These are phyloP conservation scores for Trematomus bernacchii DNA, from an alignment of 2,797 vertebrate genomes.

Conservation along the genomic window DNA sequence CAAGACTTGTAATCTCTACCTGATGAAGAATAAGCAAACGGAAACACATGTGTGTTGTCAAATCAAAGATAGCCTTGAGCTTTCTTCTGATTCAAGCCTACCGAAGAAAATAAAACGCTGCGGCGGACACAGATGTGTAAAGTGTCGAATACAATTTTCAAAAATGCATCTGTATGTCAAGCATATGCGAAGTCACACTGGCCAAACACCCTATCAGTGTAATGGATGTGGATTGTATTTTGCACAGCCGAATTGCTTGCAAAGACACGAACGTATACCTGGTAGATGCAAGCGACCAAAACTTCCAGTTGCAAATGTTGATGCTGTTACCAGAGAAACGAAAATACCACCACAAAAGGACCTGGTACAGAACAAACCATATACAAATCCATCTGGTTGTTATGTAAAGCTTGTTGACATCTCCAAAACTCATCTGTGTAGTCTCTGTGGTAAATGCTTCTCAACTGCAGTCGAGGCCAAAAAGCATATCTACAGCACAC, in stretches of 20 bases:
- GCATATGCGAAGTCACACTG: conserved; percentile 81
- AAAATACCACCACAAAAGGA: conserved; percentile 11
- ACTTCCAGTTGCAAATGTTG: neutral
- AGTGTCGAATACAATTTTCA: conserved; percentile 72
- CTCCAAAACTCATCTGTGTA: conserved; percentile 60
- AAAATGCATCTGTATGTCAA: conserved; percentile 50
- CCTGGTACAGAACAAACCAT: neutral
- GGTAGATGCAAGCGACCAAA: conserved; percentile 65
- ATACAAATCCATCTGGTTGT: conserved; percentile 67
- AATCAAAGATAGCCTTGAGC: neutral
- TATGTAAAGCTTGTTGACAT: conserved; percentile 84
- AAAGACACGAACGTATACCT: conserved; percentile 67
- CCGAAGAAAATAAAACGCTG: conserved; percentile 34
- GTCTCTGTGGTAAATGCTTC: conserved; percentile 73
- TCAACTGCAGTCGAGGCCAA: conserved; percentile 39
- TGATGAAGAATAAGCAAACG: conserved; percentile 51
- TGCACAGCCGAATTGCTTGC: conserved; percentile 64
- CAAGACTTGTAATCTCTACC: conserved; percentile 71
- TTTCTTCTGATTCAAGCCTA: neutral
- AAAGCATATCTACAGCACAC: conserved; percentile 62
- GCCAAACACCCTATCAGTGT: conserved; percentile 79
- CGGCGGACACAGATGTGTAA: conserved; percentile 61
- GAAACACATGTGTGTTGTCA: conserved; percentile 69
- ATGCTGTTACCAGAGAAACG: conserved; percentile 11
- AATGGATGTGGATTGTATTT: conserved; percentile 80